phyloP scores from a whole-genome alignment of 2,113 vertebrate species.

The Tautogolabrus adspersus region DNA sequence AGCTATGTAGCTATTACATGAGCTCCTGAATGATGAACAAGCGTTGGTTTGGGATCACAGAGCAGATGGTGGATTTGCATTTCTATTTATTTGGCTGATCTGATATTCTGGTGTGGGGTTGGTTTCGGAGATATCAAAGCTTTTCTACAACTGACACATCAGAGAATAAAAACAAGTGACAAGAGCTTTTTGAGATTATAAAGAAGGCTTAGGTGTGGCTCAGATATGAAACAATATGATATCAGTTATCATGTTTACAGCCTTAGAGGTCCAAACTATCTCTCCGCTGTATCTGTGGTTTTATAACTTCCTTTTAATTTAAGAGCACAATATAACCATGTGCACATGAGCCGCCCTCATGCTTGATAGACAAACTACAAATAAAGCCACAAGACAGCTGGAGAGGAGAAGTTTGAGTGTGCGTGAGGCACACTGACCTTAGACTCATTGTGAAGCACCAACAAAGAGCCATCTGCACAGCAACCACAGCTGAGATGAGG shows the following conservation, averaged over 20 bases:
- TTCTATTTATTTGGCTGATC: slow-evolving; percentile 73
- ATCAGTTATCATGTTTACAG: slow-evolving; percentile 21
- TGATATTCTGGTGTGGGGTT: slow-evolving; percentile 65
- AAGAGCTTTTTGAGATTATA: neutral
- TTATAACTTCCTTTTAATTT: slow-evolving; percentile 59
- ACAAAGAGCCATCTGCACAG: slow-evolving; percentile 88
- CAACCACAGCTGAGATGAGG: slow-evolving; percentile 79
- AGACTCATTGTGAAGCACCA: slow-evolving; percentile 83
- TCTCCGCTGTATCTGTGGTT: slow-evolving; percentile 44
- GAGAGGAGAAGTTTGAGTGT: slow-evolving; percentile 73
- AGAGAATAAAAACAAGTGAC: slow-evolving; percentile 11
- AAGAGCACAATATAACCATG: slow-evolving; percentile 26
- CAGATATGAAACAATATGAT: slow-evolving; percentile 6
- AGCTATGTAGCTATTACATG: slow-evolving; percentile 42
- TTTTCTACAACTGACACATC: slow-evolving; percentile 21
- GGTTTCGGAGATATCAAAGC: slow-evolving; percentile 29
- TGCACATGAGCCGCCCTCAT: slow-evolving; percentile 9
- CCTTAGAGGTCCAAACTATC: slow-evolving; percentile 12
- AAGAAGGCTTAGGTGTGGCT: slow-evolving; percentile 1
- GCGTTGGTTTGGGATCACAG: slow-evolving; percentile 66
- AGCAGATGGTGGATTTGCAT: slow-evolving; percentile 86
- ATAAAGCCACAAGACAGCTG: slow-evolving; percentile 73
- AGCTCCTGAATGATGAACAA: slow-evolving; percentile 57
- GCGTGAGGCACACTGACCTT: slow-evolving; percentile 80
- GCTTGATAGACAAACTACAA: slow-evolving; percentile 32